These are phyloP conservation scores for Percina caprodes DNA, from an alignment of 2,113 vertebrate genomes.

Conservation along the genomic window DNA sequence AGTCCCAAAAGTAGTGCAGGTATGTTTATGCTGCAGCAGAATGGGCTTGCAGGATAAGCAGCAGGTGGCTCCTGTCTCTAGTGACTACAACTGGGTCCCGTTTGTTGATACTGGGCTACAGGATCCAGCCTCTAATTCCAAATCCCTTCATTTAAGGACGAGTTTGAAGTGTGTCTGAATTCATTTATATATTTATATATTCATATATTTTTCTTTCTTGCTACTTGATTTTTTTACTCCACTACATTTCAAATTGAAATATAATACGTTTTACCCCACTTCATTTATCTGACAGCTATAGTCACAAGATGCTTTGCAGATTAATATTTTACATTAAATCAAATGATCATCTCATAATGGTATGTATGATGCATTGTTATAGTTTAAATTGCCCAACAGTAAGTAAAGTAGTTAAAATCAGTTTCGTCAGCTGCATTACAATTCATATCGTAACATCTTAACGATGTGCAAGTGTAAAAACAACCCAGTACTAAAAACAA, in stretches of 20 bases:
- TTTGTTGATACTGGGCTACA: constrained; percentile 56
- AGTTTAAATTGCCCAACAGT: neutral
- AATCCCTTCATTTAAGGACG: neutral
- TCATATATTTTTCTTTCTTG: neutral
- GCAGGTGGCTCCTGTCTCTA: constrained; percentile 69
- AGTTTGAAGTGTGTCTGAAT: constrained; percentile 8
- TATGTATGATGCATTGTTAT: neutral
- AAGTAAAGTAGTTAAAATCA: neutral
- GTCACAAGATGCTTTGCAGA: neutral
- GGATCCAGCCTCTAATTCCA: constrained; percentile 21
- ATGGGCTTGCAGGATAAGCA: constrained; percentile 67
- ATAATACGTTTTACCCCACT: neutral
- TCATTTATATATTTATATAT: neutral
- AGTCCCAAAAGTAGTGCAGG: constrained; percentile 49
- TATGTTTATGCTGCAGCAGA: constrained; percentile 69
- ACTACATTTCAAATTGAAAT: neutral
- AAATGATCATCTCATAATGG: neutral
- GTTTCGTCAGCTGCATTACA: neutral
- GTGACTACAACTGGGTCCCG: constrained; percentile 50
- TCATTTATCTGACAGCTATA: neutral
- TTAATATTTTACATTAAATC: neutral
- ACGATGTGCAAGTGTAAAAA: neutral
- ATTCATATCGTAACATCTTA: neutral
- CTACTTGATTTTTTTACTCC: neutral
- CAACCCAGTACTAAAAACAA: neutral